Conservation (phyloP, 1,140 invertebrate species). For the Maniola jurtina region DNA sequence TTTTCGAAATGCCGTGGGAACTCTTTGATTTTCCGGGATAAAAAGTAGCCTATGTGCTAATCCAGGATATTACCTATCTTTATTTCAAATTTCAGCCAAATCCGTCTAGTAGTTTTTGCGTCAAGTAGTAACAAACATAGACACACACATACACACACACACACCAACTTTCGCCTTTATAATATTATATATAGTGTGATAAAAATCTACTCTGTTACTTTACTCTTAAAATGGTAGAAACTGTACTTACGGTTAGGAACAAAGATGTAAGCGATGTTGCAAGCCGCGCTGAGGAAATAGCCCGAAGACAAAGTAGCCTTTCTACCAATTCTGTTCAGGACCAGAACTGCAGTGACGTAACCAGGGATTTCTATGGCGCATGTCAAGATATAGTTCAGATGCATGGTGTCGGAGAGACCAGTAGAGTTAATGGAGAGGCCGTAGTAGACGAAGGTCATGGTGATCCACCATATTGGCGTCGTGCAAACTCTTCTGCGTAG, state of each 20-base stretch:
- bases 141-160: too few relatives aligned
- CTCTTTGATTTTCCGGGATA: too few relatives aligned
- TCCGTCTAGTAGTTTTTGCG: too few relatives aligned
- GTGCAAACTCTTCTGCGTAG: slow-evolving; percentile 83
- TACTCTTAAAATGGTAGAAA: not conserved
- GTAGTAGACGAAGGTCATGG: slow-evolving; percentile 88
- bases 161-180: too few relatives aligned
- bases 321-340: slow-evolving; percentile 82
- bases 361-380: slow-evolving; percentile 85
- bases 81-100: too few relatives aligned
- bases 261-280: slow-evolving; percentile 68
- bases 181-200: too few relatives aligned
- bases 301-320: slow-evolving; percentile 79
- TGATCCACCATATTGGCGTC: slow-evolving; percentile 87
- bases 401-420: slow-evolving; percentile 85
- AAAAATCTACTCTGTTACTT: too few relatives aligned
- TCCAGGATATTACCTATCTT: too few relatives aligned
- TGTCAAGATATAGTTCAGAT: slow-evolving; percentile 85
- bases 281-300: slow-evolving; percentile 81
- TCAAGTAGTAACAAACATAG: too few relatives aligned
- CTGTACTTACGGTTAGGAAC: slow-evolving; percentile 50
- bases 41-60: too few relatives aligned
- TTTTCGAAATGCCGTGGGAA: too few relatives aligned
- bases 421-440: slow-evolving; percentile 90
- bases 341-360: slow-evolving; percentile 81